These are phyloP conservation scores for Nycticryphes semicollaris DNA, from an alignment of 2,113 vertebrate genomes.

Conservation along the genomic window DNA sequence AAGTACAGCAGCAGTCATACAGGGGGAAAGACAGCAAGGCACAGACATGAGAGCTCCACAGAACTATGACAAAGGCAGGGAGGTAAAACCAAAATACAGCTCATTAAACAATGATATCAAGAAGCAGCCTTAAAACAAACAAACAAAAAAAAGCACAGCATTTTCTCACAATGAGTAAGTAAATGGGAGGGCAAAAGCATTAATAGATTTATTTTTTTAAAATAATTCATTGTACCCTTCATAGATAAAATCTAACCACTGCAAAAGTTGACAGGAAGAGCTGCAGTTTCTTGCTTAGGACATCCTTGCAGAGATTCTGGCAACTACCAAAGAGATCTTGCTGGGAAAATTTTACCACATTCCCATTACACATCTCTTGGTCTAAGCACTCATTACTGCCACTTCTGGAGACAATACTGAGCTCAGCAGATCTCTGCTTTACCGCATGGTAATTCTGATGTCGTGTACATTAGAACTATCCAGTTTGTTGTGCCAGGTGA, in stretches of 20 bases:
- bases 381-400: not conserved
- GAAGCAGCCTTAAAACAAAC: not conserved
- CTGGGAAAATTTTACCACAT: not conserved
- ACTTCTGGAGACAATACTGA: not conserved
- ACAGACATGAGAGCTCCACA: not conserved
- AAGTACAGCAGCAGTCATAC: not conserved
- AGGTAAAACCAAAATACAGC: not conserved
- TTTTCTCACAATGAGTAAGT: not conserved
- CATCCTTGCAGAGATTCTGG: not conserved
- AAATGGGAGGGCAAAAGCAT: not conserved
- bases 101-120: not conserved
- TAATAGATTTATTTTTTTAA: not conserved
- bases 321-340: not conserved
- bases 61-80: not conserved
- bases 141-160: not conserved
- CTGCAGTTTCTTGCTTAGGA: not conserved
- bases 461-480: not conserved
- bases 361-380: not conserved
- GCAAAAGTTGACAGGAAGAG: not conserved
- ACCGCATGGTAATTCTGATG: not conserved
- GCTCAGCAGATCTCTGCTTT: not conserved
- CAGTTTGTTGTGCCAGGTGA: not conserved
- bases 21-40: not conserved
- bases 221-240: not conserved
- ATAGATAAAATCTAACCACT: not conserved